Evolutionary conservation across 2,888 invertebrate genomes (phyloP).

Genomic region (Tineola bisselliella): DNA sequence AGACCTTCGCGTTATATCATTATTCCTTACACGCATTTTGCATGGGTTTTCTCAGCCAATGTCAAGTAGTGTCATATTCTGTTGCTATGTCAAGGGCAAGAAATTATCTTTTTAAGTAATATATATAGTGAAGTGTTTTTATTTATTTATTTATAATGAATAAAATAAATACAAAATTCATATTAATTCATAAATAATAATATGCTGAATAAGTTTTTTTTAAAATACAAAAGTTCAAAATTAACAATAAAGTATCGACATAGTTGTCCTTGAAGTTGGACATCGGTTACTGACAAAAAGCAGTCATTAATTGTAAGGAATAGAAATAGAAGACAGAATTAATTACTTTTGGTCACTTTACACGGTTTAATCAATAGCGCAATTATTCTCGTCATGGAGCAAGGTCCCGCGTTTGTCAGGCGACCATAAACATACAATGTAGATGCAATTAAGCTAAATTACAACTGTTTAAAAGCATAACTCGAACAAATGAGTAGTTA

Average conservation of each 20-base stretch:
- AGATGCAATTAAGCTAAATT: not conserved
- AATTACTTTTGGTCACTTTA: not conserved
- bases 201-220: no score
- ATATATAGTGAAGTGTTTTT: not conserved
- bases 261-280: slow-evolving; percentile 1
- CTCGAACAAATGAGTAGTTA: not conserved
- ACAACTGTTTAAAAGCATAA: slow-evolving; percentile 6
- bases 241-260: not conserved
- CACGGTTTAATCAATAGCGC: not conserved
- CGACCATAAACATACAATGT: not conserved
- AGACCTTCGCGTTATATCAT: not conserved
- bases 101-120: not conserved
- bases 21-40: slow-evolving; percentile 13
- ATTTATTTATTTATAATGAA: no score
- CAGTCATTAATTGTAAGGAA: not conserved
- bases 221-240: not conserved
- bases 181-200: no score
- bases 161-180: no score
- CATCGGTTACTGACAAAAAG: not conserved
- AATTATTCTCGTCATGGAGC: slow-evolving; percentile 1
- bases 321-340: slow-evolving; percentile 1
- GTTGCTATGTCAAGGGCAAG: slow-evolving; percentile 3
- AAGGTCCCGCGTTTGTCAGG: not conserved
- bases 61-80: not conserved
- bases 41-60: not conserved